Evolutionary conservation across 2,888 invertebrate species (phyloP).

Genomic region (Epicampocera succincta): DNA sequence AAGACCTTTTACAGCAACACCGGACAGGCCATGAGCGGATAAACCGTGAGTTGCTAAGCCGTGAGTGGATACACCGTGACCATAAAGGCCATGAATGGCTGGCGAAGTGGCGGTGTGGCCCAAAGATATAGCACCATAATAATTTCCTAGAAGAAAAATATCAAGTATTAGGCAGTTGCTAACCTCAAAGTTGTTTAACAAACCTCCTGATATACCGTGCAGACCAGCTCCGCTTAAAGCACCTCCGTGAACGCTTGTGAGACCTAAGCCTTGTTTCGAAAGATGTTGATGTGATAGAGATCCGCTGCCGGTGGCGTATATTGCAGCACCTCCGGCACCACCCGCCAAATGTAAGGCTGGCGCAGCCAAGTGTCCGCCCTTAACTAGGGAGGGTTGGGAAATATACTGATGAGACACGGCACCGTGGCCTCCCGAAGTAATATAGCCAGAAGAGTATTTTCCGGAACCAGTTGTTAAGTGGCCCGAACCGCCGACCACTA

Average conservation of each 20-base stretch:
- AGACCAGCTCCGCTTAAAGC: slow-evolving; percentile 2
- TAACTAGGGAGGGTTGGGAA: slow-evolving; percentile 57
- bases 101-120: slow-evolving; percentile 75
- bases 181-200: background rate
- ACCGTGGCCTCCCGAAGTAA: slow-evolving; percentile 72
- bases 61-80: slow-evolving; percentile 70
- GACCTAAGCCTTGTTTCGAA: slow-evolving; percentile 69
- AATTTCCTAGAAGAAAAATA: slow-evolving; percentile 53
- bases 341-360: slow-evolving; percentile 62
- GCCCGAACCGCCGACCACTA: slow-evolving; percentile 57
- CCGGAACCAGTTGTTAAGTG: slow-evolving; percentile 50
- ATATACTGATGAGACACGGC: slow-evolving; percentile 66
- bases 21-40: slow-evolving; percentile 58
- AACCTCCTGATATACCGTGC: slow-evolving; percentile 50
- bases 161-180: too few relatives aligned
- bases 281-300: slow-evolving; percentile 72
- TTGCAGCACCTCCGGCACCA: slow-evolving; percentile 50
- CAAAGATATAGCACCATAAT: slow-evolving; percentile 77
- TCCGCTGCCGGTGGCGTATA: slow-evolving; percentile 56
- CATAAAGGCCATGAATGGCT: slow-evolving; percentile 74
- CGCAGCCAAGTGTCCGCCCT: slow-evolving; percentile 72
- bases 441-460: slow-evolving; percentile 61
- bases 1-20: slow-evolving; percentile 57
- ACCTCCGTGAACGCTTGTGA: slow-evolving; percentile 31
- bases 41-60: slow-evolving; percentile 70